Conservation (phyloP, 2,797 vertebrate species). For the Hoplostethus mediterraneus region DNA sequence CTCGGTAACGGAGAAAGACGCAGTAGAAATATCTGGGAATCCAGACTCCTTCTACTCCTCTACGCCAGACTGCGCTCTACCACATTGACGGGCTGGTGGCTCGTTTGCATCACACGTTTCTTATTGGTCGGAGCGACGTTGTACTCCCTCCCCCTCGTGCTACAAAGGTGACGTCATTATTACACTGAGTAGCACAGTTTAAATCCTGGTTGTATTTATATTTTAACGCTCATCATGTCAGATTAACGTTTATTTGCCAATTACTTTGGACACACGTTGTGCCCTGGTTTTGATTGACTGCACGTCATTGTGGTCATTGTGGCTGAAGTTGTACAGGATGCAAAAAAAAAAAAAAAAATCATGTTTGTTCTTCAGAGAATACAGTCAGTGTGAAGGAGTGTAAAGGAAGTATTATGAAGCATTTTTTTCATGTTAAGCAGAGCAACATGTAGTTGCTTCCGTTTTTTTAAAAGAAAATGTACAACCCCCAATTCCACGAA, state of each 20-base stretch:
- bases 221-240: not conserved
- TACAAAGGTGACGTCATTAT: constrained; percentile 49
- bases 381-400: not conserved
- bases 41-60: constrained; percentile 14
- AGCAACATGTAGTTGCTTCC: no score
- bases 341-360: not conserved
- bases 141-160: not conserved
- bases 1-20: constrained; percentile 8
- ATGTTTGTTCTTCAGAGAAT: constrained; percentile 28
- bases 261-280: not conserved
- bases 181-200: not conserved
- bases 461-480: not conserved
- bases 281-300: not conserved
- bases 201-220: not conserved
- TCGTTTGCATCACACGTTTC: constrained; percentile 48
- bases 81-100: constrained; percentile 13
- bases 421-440: constrained; percentile 10
- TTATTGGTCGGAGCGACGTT: constrained; percentile 62
- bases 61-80: constrained; percentile 9
- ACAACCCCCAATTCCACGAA: not conserved
- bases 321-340: not conserved
- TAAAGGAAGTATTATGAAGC: constrained; percentile 53
- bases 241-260: not conserved
- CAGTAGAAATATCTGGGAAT: not conserved
- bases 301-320: constrained; percentile 15